A percentile compares a stretch with the other conserved stretches of the same genome.
phyloP scores from a whole-genome alignment of 2,113 vertebrate species.

The Oxyura jamaicensis region DNA sequence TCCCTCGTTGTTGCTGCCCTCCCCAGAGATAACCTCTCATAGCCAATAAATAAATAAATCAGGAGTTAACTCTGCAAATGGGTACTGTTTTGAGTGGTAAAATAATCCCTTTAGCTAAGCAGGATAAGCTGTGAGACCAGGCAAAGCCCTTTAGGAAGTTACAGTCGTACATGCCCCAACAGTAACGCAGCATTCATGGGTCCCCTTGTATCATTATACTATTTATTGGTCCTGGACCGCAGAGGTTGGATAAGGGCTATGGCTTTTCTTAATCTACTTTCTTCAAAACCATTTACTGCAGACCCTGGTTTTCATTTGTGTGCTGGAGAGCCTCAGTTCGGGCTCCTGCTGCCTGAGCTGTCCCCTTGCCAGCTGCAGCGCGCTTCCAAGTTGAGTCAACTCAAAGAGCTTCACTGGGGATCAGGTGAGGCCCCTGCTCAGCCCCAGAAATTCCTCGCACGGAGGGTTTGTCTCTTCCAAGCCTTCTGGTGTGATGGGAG shows the following conservation, averaged over 20 bases:
- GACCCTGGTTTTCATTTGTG: neutral
- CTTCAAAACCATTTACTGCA: neutral
- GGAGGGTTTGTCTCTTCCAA: neutral
- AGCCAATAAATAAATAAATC: neutral
- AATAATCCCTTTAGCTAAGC: slow-evolving; percentile 14
- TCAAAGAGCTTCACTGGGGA: neutral
- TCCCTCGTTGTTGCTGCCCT: neutral
- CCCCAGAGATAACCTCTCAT: neutral
- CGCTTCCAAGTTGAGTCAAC: neutral
- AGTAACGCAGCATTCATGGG: neutral
- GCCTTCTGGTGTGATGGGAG: neutral
- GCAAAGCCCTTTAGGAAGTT: neutral
- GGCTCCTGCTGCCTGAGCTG: neutral
- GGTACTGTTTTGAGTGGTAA: neutral
- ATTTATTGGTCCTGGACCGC: neutral
- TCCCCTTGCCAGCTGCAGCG: neutral
- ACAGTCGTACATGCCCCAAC: neutral
- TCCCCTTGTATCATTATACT: neutral
- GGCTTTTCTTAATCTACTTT: neutral
- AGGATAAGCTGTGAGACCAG: neutral
- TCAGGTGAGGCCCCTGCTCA: neutral
- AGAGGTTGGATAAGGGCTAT: neutral
- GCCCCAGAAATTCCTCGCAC: neutral
- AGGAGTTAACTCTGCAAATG: neutral
- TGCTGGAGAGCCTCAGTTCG: neutral